These are phyloP conservation scores for Saccopteryx leptura DNA, from an alignment of 2,113 vertebrate genomes.

Conservation along the genomic window DNA sequence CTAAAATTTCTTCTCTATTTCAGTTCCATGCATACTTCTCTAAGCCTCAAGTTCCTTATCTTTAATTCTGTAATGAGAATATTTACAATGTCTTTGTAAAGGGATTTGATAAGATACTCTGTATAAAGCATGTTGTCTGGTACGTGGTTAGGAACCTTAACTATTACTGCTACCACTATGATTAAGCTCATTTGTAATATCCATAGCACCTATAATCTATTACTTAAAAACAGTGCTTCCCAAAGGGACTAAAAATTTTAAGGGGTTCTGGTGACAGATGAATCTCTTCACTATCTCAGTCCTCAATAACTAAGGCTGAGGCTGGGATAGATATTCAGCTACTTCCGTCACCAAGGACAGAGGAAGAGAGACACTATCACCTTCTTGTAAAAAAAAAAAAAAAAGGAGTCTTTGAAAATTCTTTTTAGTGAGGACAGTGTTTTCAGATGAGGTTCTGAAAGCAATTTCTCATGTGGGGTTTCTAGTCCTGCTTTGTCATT, in stretches of 20 bases:
- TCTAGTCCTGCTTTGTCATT: neutral
- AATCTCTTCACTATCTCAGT: too few species aligned
- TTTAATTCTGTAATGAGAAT: conserved; percentile 24
- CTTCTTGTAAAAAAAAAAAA: neutral
- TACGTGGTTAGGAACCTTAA: conserved; percentile 46
- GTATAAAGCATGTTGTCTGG: conserved; percentile 32
- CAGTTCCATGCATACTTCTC: neutral
- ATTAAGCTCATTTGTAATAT: conserved; percentile 1
- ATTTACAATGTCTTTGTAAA: conserved; percentile 27
- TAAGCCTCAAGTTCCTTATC: conserved; percentile 25
- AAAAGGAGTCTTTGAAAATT: neutral
- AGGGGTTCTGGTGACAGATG: too few species aligned
- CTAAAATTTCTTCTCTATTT: conserved; percentile 20
- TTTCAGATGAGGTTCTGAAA: neutral
- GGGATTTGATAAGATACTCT: conserved; percentile 37
- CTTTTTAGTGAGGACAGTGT: neutral
- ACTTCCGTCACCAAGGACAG: neutral
- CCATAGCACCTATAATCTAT: neutral
- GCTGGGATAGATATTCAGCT: neutral
- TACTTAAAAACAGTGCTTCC: neutral
- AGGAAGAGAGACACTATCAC: neutral
- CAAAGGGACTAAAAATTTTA: too few species aligned
- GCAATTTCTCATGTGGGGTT: neutral
- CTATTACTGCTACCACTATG: conserved; percentile 26
- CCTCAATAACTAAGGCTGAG: too few species aligned